Evolutionary conservation across 2,888 invertebrate species (phyloP).

Genomic region (Andrena trimmerana): DNA sequence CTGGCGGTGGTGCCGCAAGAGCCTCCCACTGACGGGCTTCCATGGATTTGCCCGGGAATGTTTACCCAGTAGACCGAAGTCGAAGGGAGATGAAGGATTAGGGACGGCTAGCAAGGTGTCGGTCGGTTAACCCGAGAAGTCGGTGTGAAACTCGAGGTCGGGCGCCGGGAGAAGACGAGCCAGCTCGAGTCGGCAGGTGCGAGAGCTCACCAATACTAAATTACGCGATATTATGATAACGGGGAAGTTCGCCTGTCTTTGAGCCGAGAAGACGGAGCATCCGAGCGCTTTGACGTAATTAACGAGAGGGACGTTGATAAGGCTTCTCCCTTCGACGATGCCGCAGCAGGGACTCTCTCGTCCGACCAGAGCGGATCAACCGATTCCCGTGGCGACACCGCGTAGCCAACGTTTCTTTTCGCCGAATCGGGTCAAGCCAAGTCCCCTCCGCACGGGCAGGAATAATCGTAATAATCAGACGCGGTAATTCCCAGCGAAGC

Average conservation of each 20-base stretch:
- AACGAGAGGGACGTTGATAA: constrained; percentile 25
- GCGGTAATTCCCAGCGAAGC: constrained; percentile 7
- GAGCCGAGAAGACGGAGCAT: not conserved
- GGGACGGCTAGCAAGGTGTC: constrained; percentile 64
- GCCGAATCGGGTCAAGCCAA: not conserved
- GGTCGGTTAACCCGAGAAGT: constrained; percentile 70
- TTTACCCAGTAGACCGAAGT: constrained; percentile 73
- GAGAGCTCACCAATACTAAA: constrained; percentile 50
- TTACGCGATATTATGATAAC: constrained; percentile 59
- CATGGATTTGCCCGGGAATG: constrained; percentile 66
- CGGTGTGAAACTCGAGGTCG: constrained; percentile 65
- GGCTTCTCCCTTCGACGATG: not conserved
- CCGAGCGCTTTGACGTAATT: constrained; percentile 43
- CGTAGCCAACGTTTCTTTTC: not conserved
- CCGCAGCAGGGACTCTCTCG: not conserved
- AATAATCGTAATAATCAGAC: constrained; percentile 23
- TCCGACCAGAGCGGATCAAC: not conserved
- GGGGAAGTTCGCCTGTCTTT: constrained; percentile 17
- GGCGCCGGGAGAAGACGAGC: constrained; percentile 23
- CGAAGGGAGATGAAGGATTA: constrained; percentile 71
- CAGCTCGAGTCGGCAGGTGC: constrained; percentile 45
- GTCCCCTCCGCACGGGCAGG: not conserved
- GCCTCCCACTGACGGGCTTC: constrained; percentile 52
- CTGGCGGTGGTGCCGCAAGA: constrained; percentile 36
- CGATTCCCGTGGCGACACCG: not conserved